Base-by-base conservation (phyloP, 2,888 invertebrate species). In the Acleris emargana region DNA sequence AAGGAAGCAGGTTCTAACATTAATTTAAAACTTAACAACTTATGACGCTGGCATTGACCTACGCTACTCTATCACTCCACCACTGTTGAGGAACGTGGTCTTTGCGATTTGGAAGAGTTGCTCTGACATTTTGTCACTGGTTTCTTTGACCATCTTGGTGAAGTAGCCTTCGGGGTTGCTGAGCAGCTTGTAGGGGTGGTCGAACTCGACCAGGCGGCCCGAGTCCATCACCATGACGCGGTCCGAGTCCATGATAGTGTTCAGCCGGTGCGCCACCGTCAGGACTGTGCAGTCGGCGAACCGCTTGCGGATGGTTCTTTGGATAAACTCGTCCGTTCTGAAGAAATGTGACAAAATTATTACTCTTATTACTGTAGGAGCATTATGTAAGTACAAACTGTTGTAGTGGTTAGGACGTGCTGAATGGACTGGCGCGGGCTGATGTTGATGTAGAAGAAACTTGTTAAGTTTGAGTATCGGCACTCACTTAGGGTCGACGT, bases 191-290 rank as follows among this genome's bases (percentile, higher is more conserved):
- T 95, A 91, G 0, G 96, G 96, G 74, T 94, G 94, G 80, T 95
- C 96, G 75, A 94, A 96, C 86, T 96, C 96, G 63, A 94, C 95
- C 64, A 97, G 94, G 18, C 89, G 85, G 1, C 98, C 98, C 6
- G 95, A 94, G 78, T 97, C 96, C 95, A 98, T 96, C 1, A 98
- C 97, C 80, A 98, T 93, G 18, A 98, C 96, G 68, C 96, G 94
- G 88, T 98, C 97, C 0, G 97, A 97, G 86, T 98, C 98, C 96
- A 98, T 98, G 69, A 98, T 96, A 0, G 98, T 98, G 82, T 98
- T 96, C 32, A 99, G 93, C 50, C 98, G 94, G 88, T 98, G 98
- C 5, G 98, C 98, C 43, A 98, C 97, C 0, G 98, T 98, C 49
- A 98, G 87, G 9, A 98, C 97, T 0, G 98, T 97, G 84, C 97